Conservation (phyloP, 2,797 vertebrate species). For the Gymnothorax reevesii region DNA sequence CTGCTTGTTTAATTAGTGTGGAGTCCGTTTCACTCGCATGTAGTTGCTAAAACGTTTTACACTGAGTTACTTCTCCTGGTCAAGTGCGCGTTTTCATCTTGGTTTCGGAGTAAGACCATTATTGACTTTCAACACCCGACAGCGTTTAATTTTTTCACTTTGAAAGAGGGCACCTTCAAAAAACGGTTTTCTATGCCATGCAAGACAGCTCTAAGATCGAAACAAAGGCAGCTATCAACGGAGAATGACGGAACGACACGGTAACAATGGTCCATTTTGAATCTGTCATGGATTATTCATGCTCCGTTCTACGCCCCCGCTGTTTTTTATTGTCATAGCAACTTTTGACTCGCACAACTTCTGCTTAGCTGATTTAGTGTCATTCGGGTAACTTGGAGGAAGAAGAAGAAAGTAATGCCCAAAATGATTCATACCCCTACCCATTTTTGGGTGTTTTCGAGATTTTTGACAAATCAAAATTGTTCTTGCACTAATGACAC, state of each 20-base stretch:
- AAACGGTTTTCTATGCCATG: slow-evolving; percentile 1
- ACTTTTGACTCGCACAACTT: neutral
- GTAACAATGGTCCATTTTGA: slow-evolving; percentile 20
- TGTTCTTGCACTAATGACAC: too few relatives aligned
- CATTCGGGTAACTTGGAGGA: neutral
- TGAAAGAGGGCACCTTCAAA: slow-evolving; percentile 1
- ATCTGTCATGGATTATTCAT: slow-evolving; percentile 13
- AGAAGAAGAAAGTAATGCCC: too few relatives aligned
- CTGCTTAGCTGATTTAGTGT: neutral
- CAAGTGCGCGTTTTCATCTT: neutral
- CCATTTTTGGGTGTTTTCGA: too few relatives aligned
- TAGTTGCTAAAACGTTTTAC: neutral
- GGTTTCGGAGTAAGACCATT: neutral
- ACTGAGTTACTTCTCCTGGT: neutral
- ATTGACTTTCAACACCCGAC: neutral
- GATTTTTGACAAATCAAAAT: too few relatives aligned
- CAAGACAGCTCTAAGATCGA: slow-evolving; percentile 20
- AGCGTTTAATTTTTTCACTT: neutral
- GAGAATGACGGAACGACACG: neutral
- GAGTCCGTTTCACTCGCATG: neutral
- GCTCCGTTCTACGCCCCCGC: neutral
- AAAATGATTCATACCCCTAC: too few relatives aligned
- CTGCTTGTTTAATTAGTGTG: neutral
- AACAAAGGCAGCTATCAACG: slow-evolving; percentile 20
- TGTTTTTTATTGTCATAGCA: neutral